Conservation (phyloP, 2,797 vertebrate genomes). For the Poeciliopsis presidionis region DNA sequence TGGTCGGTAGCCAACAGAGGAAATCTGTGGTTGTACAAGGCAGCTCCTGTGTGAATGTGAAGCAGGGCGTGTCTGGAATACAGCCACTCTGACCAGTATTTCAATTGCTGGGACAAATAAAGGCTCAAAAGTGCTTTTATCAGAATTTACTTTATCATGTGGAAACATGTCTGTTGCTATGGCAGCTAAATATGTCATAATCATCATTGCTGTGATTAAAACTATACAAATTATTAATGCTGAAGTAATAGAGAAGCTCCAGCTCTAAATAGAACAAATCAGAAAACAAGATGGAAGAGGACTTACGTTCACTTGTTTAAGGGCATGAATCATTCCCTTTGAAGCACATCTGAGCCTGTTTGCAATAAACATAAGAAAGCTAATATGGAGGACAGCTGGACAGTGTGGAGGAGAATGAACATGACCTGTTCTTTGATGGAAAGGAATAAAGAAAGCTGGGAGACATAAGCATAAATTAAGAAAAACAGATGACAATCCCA, state of each 20-base stretch:
- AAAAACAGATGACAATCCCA: slow-evolving; percentile 64
- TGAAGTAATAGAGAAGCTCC: slow-evolving; percentile 30
- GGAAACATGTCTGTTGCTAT: neutral
- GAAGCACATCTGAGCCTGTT: slow-evolving; percentile 64
- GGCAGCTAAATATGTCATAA: slow-evolving; percentile 7
- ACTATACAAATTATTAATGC: slow-evolving; percentile 6
- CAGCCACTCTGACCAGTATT: slow-evolving; percentile 52
- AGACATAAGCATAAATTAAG: slow-evolving; percentile 60
- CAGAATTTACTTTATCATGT: slow-evolving; percentile 23
- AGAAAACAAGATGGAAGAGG: slow-evolving; percentile 54
- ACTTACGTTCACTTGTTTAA: slow-evolving; percentile 72
- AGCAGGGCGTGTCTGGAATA: slow-evolving; percentile 70
- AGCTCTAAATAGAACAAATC: slow-evolving; percentile 42
- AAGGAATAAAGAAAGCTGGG: slow-evolving; percentile 44
- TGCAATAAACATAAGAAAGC: slow-evolving; percentile 69
- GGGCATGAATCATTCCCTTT: slow-evolving; percentile 77
- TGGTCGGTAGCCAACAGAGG: slow-evolving; percentile 68
- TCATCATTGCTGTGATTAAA: slow-evolving; percentile 35
- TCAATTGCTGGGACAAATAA: slow-evolving; percentile 53
- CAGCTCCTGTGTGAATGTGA: slow-evolving; percentile 73
- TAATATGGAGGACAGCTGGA: slow-evolving; percentile 78
- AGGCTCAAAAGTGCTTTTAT: slow-evolving; percentile 13
- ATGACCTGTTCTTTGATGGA: slow-evolving; percentile 68
- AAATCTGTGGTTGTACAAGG: slow-evolving; percentile 69
- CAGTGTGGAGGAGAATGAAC: slow-evolving; percentile 72